Conservation (phyloP, 2,888 invertebrate species). For the Agrotis puta region DNA sequence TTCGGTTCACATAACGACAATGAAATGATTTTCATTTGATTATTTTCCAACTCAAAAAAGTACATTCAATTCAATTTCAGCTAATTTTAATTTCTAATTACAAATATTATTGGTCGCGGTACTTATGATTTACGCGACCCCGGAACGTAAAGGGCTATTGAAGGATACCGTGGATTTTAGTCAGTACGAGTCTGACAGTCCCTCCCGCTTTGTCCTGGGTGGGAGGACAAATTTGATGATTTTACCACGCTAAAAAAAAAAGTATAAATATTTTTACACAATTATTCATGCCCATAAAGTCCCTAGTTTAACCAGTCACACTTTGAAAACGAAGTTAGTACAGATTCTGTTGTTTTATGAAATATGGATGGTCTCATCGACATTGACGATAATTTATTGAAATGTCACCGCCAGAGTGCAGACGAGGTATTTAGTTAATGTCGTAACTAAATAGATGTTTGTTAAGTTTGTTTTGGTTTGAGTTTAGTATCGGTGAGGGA, state of each 20-base stretch:
- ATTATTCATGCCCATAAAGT: neutral
- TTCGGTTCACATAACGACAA: too few relatives aligned
- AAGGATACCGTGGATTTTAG: too few relatives aligned
- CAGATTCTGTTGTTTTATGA: conserved; percentile 85
- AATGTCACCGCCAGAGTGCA: conserved; percentile 78
- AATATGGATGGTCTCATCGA: conserved; percentile 83
- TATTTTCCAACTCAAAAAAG: too few relatives aligned
- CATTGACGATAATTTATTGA: conserved; percentile 86
- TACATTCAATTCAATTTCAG: too few relatives aligned
- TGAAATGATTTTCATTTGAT: too few relatives aligned
- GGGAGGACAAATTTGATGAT: too few relatives aligned
- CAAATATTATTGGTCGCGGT: too few relatives aligned
- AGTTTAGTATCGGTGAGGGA: conserved; percentile 10
- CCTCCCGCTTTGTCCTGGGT: too few relatives aligned
- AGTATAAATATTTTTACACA: neutral
- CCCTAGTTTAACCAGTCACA: conserved; percentile 21
- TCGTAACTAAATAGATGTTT: conserved; percentile 55
- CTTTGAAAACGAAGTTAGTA: conserved; percentile 71
- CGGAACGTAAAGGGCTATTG: too few relatives aligned
- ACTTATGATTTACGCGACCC: too few relatives aligned
- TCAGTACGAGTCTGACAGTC: neutral
- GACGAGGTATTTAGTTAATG: conserved; percentile 61
- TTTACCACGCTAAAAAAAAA: too few relatives aligned
- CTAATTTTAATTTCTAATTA: too few relatives aligned
- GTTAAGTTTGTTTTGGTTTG: conserved; percentile 50